These are phyloP conservation scores for Troides helena DNA, from an alignment of 2,888 invertebrate species.

Conservation along the genomic window DNA sequence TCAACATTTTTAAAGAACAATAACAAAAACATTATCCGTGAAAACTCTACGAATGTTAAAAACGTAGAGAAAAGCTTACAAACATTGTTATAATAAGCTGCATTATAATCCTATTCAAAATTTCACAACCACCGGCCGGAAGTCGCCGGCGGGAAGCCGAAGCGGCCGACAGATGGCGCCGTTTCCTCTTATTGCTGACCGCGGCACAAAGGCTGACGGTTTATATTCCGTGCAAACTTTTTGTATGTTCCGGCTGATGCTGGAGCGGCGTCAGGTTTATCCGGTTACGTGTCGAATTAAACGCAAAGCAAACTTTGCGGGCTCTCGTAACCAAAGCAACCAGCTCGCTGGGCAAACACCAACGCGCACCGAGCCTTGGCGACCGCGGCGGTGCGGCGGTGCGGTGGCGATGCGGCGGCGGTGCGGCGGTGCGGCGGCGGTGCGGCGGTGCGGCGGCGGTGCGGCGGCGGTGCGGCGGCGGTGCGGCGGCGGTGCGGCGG, in stretches of 20 bases:
- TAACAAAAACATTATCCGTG: not conserved
- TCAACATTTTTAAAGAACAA: not conserved
- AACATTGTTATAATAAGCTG: conserved; percentile 56
- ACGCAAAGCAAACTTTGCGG: conserved; percentile 39
- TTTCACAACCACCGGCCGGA: conserved; percentile 61
- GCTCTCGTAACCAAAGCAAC: conserved; percentile 65
- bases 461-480: too few species aligned
- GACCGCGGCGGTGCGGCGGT: too few species aligned
- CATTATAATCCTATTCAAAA: conserved; percentile 66
- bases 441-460: too few species aligned
- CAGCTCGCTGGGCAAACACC: conserved; percentile 46
- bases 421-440: too few species aligned
- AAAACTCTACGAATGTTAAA: conserved; percentile 20
- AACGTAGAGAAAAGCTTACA: conserved; percentile 33
- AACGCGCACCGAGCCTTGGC: too few species aligned
- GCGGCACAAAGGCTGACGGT: conserved; percentile 65
- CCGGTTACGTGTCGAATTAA: conserved; percentile 30
- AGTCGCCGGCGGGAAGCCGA: conserved; percentile 58
- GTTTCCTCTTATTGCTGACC: conserved; percentile 75
- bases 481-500: too few species aligned
- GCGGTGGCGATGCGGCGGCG: too few species aligned
- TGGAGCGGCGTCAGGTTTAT: conserved; percentile 39
- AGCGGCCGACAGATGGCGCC: conserved; percentile 67
- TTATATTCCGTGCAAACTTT: conserved; percentile 44
- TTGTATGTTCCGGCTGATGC: not conserved